Percentiles rank a stretch among this genome's conserved stretches.
These are phyloP conservation scores for Oxyruncus cristatus DNA, from an alignment of 2,113 vertebrate genomes.

Conservation along the genomic window DNA sequence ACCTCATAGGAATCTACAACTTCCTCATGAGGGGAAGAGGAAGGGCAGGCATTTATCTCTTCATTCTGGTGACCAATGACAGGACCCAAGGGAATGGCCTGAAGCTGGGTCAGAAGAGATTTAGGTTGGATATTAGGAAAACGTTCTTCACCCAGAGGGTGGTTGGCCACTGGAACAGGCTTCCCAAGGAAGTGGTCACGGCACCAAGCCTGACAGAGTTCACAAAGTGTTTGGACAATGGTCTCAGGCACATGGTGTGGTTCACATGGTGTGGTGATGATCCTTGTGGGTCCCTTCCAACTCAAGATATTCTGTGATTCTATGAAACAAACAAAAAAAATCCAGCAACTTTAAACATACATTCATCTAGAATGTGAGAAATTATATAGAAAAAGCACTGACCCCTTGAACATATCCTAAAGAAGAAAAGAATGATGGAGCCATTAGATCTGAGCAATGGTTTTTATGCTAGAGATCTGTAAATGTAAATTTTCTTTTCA, in stretches of 20 bases:
- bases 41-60: not conserved
- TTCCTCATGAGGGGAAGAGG: not conserved
- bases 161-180: not conserved
- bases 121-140: not conserved
- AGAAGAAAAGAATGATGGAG: not conserved
- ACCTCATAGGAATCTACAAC: not conserved
- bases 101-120: no score
- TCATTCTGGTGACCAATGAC: not conserved
- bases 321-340: not conserved
- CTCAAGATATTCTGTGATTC: not conserved
- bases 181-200: not conserved
- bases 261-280: not conserved
- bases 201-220: not conserved
- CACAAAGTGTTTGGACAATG: not conserved
- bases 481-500: conserved; percentile 12
- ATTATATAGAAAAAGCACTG: not conserved
- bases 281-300: not conserved
- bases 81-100: no score
- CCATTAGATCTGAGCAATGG: conserved; percentile 1
- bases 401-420: not conserved
- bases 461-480: not conserved
- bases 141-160: not conserved
- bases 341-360: not conserved
- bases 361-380: not conserved
- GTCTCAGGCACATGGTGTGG: not conserved